These are phyloP conservation scores for Pyrrhopygopsis socrates DNA, from an alignment of 2,888 invertebrate species.

Conservation along the genomic window DNA sequence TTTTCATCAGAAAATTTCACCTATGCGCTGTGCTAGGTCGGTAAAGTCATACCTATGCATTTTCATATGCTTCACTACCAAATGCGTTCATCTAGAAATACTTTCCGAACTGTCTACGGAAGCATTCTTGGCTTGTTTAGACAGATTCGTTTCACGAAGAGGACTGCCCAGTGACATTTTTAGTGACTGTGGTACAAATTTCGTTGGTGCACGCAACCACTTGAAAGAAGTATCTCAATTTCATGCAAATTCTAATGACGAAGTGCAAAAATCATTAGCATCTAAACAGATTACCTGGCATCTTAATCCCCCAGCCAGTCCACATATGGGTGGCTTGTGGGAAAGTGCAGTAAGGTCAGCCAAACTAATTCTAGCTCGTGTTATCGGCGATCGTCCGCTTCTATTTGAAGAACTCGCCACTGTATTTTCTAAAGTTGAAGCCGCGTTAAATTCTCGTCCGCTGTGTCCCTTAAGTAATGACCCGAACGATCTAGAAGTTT, in stretches of 20 bases:
- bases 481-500: constrained; percentile 81
- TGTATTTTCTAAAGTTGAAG: constrained; percentile 77
- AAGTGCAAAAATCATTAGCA: constrained; percentile 59
- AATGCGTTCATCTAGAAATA: constrained; percentile 75
- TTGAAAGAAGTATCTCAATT: constrained; percentile 64
- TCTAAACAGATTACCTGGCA: constrained; percentile 23
- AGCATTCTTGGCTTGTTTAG: constrained; percentile 57
- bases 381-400: constrained; percentile 74
- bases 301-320: constrained; percentile 45
- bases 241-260: constrained; percentile 65
- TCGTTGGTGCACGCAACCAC: constrained; percentile 41
- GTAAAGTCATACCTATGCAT: constrained; percentile 13
- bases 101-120: constrained; percentile 40
- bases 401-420: constrained; percentile 24
- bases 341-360: constrained; percentile 47
- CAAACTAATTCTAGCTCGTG: constrained; percentile 56
- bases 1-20: constrained; percentile 10
- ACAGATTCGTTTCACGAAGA: constrained; percentile 61
- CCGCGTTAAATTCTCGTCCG: constrained; percentile 56
- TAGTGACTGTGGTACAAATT: constrained; percentile 72
- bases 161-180: constrained; percentile 43
- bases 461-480: constrained; percentile 78
- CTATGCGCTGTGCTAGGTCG: neutral
- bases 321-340: constrained; percentile 22
- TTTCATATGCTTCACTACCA: constrained; percentile 81